A percentile compares a stretch with the other conserved stretches of the same genome.
These are phyloP conservation scores for Ellobius talpinus DNA, from an alignment of 2,113 vertebrate genomes.

Conservation along the genomic window DNA sequence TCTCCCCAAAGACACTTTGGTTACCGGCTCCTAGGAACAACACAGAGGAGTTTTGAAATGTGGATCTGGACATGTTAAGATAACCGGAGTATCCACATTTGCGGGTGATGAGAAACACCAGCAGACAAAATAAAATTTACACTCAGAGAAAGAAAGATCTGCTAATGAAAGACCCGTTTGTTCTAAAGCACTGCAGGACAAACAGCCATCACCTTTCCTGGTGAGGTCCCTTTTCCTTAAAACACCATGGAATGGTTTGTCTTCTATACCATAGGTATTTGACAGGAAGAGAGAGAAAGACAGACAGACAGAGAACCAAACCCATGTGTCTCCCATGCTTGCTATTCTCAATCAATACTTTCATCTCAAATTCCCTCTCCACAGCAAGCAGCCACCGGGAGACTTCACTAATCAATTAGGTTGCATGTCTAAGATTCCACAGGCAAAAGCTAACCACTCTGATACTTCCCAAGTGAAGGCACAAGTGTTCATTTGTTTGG, in stretches of 20 bases:
- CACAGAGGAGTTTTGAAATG: background rate
- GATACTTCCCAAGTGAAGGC: background rate
- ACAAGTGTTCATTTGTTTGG: background rate
- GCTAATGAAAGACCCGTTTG: conserved; percentile 35
- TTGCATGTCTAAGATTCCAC: conserved; percentile 45
- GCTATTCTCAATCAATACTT: conserved; percentile 37
- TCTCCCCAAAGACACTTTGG: background rate
- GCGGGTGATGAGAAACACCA: background rate
- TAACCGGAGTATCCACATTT: background rate
- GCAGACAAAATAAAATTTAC: conserved; percentile 1
- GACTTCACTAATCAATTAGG: conserved; percentile 51
- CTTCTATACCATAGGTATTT: conserved; percentile 18
- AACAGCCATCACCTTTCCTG: conserved; percentile 27
- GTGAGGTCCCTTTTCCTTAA: conserved; percentile 31
- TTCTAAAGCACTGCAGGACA: conserved; percentile 46
- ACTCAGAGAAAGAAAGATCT: conserved; percentile 21
- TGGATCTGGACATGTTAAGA: background rate
- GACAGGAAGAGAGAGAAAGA: background rate
- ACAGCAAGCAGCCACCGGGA: background rate
- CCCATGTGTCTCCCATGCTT: background rate
- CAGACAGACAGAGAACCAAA: background rate
- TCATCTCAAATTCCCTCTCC: background rate
- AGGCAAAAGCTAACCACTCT: background rate
- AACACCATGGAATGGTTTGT: background rate
- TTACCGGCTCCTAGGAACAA: background rate